phyloP scores from a whole-genome alignment of 2,797 vertebrate species.

The Melanotaenia pygmaea region DNA sequence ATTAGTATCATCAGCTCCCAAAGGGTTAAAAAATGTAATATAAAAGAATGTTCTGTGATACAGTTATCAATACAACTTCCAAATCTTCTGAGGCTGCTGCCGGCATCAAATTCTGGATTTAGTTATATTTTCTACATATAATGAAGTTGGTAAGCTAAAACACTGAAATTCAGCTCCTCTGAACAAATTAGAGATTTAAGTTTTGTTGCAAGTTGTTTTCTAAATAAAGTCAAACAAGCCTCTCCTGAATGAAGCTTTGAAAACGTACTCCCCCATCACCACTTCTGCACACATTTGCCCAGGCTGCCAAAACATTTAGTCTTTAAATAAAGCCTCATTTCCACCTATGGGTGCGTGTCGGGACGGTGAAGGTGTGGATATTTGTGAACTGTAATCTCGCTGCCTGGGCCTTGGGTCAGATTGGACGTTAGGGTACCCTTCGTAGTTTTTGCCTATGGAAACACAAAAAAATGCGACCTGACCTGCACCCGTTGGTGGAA shows the following conservation, averaged over 20 bases:
- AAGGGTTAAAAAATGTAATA: neutral
- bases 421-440: too few relatives aligned
- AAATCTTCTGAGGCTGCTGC: neutral
- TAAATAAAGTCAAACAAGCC: neutral
- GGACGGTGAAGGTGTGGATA: too few relatives aligned
- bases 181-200: neutral
- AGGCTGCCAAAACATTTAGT: neutral
- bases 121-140: neutral
- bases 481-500: too few relatives aligned
- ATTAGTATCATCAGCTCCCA: neutral
- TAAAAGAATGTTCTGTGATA: neutral
- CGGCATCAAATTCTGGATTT: neutral
- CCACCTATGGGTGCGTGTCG: too few relatives aligned
- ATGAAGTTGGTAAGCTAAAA: neutral
- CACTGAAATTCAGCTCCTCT: neutral
- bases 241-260: neutral
- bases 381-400: too few relatives aligned
- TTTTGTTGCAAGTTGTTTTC: neutral
- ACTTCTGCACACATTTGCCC: neutral
- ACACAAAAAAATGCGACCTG: too few relatives aligned
- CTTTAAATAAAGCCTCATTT: neutral
- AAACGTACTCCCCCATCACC: neutral
- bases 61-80: neutral
- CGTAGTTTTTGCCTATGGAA: too few relatives aligned
- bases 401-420: too few relatives aligned